A percentile compares a stretch with the other conserved stretches of the same genome.
Conservation (phyloP, 2,797 vertebrate species). For the Trachops cirrhosus region DNA sequence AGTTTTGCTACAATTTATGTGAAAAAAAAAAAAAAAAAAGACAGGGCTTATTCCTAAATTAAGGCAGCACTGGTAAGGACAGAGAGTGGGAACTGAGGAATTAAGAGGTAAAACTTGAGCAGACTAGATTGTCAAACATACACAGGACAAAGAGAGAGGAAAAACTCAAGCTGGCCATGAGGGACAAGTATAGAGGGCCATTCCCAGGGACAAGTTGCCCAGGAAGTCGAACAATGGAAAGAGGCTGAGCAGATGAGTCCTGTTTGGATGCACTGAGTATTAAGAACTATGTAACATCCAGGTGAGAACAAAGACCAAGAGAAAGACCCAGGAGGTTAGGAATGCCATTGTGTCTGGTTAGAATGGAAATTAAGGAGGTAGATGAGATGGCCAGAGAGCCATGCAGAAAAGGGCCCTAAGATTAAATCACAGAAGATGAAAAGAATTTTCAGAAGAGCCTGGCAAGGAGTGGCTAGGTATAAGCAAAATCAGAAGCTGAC, state of each 20-base stretch:
- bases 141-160: not conserved
- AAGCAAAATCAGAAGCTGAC: not conserved
- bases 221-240: fast-evolving
- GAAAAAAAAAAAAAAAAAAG: not conserved
- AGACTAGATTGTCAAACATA: not conserved
- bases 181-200: fast-evolving
- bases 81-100: not conserved
- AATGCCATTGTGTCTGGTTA: fast-evolving
- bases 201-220: too few species aligned
- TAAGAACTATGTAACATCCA: too few species aligned
- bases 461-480: not conserved
- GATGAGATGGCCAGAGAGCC: not conserved
- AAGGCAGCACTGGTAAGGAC: not conserved
- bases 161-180: not conserved
- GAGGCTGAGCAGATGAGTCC: not conserved
- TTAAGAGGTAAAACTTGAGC: not conserved
- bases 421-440: not conserved
- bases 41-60: not conserved
- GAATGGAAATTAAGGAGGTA: not conserved
- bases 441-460: not conserved
- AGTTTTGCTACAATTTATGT: not conserved
- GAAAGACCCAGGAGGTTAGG: not conserved
- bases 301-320: not conserved
- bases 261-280: not conserved
- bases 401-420: not conserved